Base-by-base conservation (phyloP, 2,888 invertebrate genomes). In the Selenia dentaria region DNA sequence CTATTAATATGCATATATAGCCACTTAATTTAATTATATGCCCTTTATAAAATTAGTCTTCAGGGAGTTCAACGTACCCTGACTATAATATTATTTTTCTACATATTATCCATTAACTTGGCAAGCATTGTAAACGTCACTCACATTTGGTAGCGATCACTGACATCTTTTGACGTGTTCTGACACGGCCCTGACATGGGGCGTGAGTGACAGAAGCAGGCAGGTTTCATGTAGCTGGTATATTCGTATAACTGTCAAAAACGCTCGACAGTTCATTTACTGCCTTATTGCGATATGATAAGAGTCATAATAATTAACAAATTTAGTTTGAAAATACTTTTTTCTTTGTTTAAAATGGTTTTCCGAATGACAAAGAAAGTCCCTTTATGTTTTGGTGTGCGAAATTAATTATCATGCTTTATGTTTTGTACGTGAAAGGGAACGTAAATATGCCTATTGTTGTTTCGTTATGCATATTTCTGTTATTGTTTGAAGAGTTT, bases 161-260 rank as follows among this genome's bases (percentile, higher is more conserved):
- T 54, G 54, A 41, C 59, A 59, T 47, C 51, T 54, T 62, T 55
- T 64, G 59, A 67, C 64, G 56, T 50, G 41, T 51, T 58, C 60
- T 59, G 64, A 65, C 68, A 62, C 33, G 43, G 51, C 49, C 46
- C 54, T 57, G 62, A 62, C 61, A 54, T 55, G 11, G 45, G 35
- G 39, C 57, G 60, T 58, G 59, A 58, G 58, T 59, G 62, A 54
- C 64, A 62, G 62, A 54, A 55, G 61, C 57, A 56, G 59, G 61
- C 68, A 58, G 55, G 62, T 62, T 60, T 61, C 57, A 58, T 57
- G 40, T 36, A 49, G 50, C 51, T 50, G 58, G 58, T 44, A 59
- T 61, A 58, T 43, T 47, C 46, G 45, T 51, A 54, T 52, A 33
- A 37, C 46, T 60, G 39, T 42, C 47, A 13, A 54, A 57, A 54